Conservation (phyloP, 2,888 invertebrate genomes). For the Eupithecia subumbrata region DNA sequence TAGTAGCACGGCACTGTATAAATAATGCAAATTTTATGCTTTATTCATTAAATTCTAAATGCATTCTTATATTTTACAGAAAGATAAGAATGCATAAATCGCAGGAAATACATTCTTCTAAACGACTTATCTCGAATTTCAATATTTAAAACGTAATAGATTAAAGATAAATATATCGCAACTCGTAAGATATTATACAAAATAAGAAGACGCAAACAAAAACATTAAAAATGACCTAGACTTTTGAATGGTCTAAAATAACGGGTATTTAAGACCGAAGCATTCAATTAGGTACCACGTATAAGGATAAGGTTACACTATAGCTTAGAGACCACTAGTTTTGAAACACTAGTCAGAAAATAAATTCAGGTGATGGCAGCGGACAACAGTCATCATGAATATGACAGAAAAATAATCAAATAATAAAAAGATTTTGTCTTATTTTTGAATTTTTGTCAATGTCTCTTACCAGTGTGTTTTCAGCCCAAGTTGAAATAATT, state of each 20-base stretch:
- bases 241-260: constrained; percentile 24
- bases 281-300: constrained; percentile 14
- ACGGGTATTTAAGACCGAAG: constrained; percentile 13
- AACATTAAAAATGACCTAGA: constrained; percentile 32
- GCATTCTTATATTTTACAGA: neutral
- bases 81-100: neutral
- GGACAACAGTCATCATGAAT: neutral
- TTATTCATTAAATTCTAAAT: neutral
- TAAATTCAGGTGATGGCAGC: neutral
- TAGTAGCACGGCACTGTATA: constrained; percentile 14
- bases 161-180: constrained; percentile 2
- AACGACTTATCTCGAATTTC: neutral
- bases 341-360: neutral
- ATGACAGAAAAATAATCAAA: neutral
- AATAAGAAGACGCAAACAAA: constrained; percentile 17
- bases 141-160: constrained; percentile 10
- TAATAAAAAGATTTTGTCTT: neutral
- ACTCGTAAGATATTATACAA: constrained; percentile 11
- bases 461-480: neutral
- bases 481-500: constrained; percentile 32
- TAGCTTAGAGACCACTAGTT: neutral
- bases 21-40: neutral
- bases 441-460: neutral
- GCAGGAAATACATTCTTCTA: neutral
- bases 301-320: neutral